Conservation (phyloP, 2,888 invertebrate species). For the Rotaria magnacalcarata region DNA sequence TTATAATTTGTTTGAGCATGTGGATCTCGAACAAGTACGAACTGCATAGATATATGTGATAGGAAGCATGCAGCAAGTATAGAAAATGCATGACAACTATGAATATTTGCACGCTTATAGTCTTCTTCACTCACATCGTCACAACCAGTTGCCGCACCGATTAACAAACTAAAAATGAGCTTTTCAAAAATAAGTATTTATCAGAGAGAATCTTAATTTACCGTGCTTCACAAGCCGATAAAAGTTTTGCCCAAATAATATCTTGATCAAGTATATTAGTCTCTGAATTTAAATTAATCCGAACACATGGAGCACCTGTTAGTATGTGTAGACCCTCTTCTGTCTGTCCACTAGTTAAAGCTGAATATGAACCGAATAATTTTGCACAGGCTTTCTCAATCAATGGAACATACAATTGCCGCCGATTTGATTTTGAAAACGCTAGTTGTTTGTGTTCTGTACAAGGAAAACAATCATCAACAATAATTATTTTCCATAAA, state of each 20-base stretch:
- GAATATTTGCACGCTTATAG: neutral
- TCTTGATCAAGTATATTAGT: constrained; percentile 66
- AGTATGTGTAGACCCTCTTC: constrained; percentile 70
- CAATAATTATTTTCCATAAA: constrained; percentile 86
- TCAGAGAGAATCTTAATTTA: too few relatives aligned
- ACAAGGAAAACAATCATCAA: constrained; percentile 92
- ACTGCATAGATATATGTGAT: neutral
- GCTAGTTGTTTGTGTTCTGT: constrained; percentile 82
- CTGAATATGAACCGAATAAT: constrained; percentile 42
- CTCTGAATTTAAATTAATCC: neutral
- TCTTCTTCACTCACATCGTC: constrained; percentile 61
- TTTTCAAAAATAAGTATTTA: too few relatives aligned
- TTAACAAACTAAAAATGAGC: too few relatives aligned
- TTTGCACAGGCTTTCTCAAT: neutral
- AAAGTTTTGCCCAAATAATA: too few relatives aligned
- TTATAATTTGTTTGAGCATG: neutral
- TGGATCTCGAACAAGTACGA: neutral
- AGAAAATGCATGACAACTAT: constrained; percentile 42
- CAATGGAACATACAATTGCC: constrained; percentile 54
- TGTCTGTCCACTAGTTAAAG: constrained; percentile 40
- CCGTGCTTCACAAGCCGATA: too few relatives aligned
- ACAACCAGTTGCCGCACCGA: constrained; percentile 85
- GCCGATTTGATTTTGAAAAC: constrained; percentile 83
- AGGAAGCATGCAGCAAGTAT: constrained; percentile 26
- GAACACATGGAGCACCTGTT: constrained; percentile 79